These are phyloP conservation scores for Amphiprion clarkii DNA, from an alignment of 2,797 vertebrate species.

Conservation along the genomic window DNA sequence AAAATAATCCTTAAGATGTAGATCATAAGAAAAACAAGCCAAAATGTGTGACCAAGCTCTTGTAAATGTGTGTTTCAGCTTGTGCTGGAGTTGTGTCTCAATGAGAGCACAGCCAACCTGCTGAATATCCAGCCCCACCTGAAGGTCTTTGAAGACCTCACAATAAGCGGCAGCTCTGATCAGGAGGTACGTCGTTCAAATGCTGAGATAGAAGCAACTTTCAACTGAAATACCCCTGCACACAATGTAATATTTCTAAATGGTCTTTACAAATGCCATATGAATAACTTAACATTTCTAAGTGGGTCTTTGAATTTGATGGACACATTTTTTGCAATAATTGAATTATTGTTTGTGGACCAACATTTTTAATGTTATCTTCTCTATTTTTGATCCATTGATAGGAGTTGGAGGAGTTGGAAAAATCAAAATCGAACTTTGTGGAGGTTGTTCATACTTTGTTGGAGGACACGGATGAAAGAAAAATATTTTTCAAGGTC, in stretches of 20 bases:
- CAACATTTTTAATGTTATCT: background rate
- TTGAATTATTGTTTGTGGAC: background rate
- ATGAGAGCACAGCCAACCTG: slow-evolving; percentile 23
- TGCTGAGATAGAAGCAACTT: background rate
- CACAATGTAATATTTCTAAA: no score
- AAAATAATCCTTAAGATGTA: background rate
- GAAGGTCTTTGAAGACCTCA: slow-evolving; percentile 30
- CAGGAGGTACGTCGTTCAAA: slow-evolving; percentile 26
- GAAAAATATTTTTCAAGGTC: slow-evolving; percentile 48
- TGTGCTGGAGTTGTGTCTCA: slow-evolving; percentile 54
- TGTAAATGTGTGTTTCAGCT: slow-evolving; percentile 23
- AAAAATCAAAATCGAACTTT: slow-evolving; percentile 56
- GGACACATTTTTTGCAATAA: no score
- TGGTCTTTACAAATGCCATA: no score
- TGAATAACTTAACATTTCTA: no score
- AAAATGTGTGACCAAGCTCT: background rate
- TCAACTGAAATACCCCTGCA: no score
- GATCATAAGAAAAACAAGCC: background rate
- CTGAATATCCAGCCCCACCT: slow-evolving; percentile 38
- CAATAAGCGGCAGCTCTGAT: slow-evolving; percentile 17
- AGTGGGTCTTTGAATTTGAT: background rate
- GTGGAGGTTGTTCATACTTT: slow-evolving; percentile 43
- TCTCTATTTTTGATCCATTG: slow-evolving; percentile 3
- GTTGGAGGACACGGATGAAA: slow-evolving; percentile 29
- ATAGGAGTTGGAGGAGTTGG: slow-evolving; percentile 47